A percentile compares a stretch with the other conserved stretches of the same genome.
These are phyloP conservation scores for Lithophane socia DNA, from an alignment of 2,888 invertebrate species.

Conservation along the genomic window DNA sequence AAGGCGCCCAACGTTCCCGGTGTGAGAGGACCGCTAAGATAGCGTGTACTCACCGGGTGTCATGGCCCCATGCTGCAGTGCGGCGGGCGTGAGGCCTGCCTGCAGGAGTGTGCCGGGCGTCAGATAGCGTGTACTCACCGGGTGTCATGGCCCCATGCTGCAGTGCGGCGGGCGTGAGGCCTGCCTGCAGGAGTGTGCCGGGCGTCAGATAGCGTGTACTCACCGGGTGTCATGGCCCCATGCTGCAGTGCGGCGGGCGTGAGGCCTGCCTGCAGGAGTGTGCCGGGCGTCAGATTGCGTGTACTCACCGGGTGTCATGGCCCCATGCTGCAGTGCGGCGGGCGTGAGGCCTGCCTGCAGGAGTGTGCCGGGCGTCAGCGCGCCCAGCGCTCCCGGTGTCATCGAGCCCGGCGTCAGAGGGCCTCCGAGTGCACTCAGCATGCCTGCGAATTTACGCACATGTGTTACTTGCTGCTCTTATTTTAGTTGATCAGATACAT, in stretches of 20 bases:
- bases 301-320: slow-evolving; percentile 74
- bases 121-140: no score
- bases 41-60: no score
- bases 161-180: no score
- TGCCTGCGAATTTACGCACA: slow-evolving; percentile 46
- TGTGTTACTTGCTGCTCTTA: slow-evolving; percentile 3
- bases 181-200: no score
- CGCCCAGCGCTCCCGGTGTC: slow-evolving; percentile 74
- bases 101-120: no score
- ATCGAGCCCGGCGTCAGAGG: slow-evolving; percentile 78
- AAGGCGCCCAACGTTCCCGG: no score
- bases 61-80: slow-evolving; percentile 22
- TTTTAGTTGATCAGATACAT: background rate
- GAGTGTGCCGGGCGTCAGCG: slow-evolving; percentile 73
- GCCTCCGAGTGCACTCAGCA: slow-evolving; percentile 81
- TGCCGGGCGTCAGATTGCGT: slow-evolving; percentile 68
- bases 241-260: slow-evolving; percentile 81
- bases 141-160: no score
- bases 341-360: slow-evolving; percentile 82
- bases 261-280: slow-evolving; percentile 77
- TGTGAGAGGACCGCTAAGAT: no score
- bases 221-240: slow-evolving; percentile 77
- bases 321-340: slow-evolving; percentile 80
- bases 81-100: no score
- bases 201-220: no score